Evolutionary conservation across 2,888 invertebrate species (phyloP), one percentile per base, ranked within the genome.

Genomic region (Troglohyphantes excavatus): DNA sequence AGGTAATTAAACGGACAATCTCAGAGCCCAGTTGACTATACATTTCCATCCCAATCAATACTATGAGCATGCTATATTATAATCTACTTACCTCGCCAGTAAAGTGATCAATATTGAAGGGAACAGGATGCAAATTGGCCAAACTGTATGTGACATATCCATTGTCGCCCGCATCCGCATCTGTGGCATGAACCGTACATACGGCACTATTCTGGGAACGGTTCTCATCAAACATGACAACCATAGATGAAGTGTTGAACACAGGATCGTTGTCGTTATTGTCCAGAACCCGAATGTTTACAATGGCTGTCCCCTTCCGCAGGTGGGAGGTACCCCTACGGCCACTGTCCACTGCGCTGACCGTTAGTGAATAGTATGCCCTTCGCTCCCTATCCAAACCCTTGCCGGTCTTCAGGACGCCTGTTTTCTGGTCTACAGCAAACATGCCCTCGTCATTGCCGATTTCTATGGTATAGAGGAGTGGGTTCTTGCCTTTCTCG

Each of bases 111-210:
- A 99, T 97, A 92, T 97, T 97, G 93, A 99, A 99, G 19, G 98
- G 99, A n/a, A 97, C 96, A 81, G 96, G 96, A 92, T 96, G 96
- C 81, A 97, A 94, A 94, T 98, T 98, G 82, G 97, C 97, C 92
- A 98, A 96, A 92, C 97, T 96, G 94, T 98, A 99, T 0, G 98
- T 98, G 92, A 99, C 96, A 94, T 97, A 97, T 1, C 98, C 98
- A 94, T 98, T 99, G 93, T 98, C 98, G 0, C 98, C 98, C 0
- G 96, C 96, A 93, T 99, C 99, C 17, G 95, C 95, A 94, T 99
- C 99, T 91, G 95, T 96, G 0, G 98, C 99, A 68, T 95, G 95
- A 2, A 98, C 96, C 91, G 96, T 96, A 13, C 96, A 96, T 0
- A 99, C 97, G 7, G 96, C 95, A 1, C 96, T 96, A 1, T 98